Evolutionary conservation across 2,888 invertebrate species (phyloP), one percentile per base, ranked within the genome.

Genomic region (Hololepta plana): DNA sequence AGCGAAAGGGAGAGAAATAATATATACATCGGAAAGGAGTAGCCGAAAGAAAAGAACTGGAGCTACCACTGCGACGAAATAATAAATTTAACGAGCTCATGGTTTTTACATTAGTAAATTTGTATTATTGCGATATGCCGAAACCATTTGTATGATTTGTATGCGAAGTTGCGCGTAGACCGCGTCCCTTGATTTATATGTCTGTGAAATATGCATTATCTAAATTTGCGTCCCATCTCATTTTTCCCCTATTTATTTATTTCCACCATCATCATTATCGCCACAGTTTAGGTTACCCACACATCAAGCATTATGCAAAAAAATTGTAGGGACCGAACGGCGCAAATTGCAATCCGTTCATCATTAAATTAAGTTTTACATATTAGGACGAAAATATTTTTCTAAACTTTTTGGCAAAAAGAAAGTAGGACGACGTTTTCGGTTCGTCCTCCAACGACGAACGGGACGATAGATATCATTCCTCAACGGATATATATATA

Each of bases 191-290:
- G 52, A 52, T 52, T 49, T 51, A 52, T 49, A 38, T 38, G 45
- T 46, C 53, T 51, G 51, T 51, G 46, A 51, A 51, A 52, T 51
- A 51, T 52, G 51, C 52, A 53, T 52, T 53, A 52, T 51, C 51
- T 50, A 49, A 53, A 53, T 53, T 53, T 49, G 51, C 28, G 51
- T 45, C 50, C 46, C 42, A 46, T 51, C 51, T 52, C 51, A 51
- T 51, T 53, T 52, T 51, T 53, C n/a, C n/a, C n/a, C n/a, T n/a
- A n/a, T n/a, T n/a, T n/a, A n/a, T n/a, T n/a, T n/a, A n/a, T n/a
- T n/a, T n/a, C n/a, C n/a, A n/a, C n/a, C n/a, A n/a, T n/a, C n/a
- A n/a, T n/a, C n/a, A n/a, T n/a, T n/a, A n/a, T n/a, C n/a, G n/a
- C n/a, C n/a, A n/a, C n/a, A n/a, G n/a, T n/a, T n/a, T n/a, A n/a